A percentile compares a stretch with the other conserved stretches of the same genome.
Conservation (phyloP, 2,797 vertebrate species). For the Catharus ustulatus region DNA sequence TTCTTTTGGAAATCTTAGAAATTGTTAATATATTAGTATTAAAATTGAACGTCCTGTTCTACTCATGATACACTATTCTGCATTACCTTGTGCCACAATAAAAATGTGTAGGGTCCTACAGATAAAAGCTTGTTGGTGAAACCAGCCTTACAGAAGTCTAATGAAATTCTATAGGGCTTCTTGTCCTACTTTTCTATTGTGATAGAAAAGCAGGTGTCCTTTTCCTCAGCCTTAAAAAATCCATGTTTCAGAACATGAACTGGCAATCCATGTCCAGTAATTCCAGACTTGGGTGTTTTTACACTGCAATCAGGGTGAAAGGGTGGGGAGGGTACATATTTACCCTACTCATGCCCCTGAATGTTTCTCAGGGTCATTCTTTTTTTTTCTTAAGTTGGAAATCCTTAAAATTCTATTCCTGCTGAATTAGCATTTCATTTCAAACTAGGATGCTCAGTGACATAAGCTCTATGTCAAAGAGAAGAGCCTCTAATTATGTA, state of each 20-base stretch:
- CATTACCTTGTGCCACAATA: background rate
- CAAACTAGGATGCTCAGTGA: background rate
- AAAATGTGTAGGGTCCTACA: background rate
- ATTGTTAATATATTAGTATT: background rate
- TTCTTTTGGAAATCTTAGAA: background rate
- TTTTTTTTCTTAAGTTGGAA: background rate
- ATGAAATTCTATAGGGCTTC: background rate
- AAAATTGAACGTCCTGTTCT: background rate
- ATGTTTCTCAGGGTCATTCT: background rate
- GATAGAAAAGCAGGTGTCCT: background rate
- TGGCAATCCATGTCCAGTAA: background rate
- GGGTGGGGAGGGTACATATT: background rate
- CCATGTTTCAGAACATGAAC: background rate
- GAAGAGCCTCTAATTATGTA: background rate
- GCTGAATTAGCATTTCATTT: background rate
- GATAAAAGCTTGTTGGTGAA: background rate
- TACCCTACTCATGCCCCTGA: background rate
- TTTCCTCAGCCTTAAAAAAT: background rate
- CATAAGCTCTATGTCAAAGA: background rate
- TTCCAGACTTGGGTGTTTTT: background rate
- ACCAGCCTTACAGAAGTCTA: background rate
- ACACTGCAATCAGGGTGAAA: fast-evolving
- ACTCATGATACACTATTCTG: background rate
- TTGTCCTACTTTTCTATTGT: background rate
- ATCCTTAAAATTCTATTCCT: background rate